Evolutionary conservation across 2,888 invertebrate genomes (phyloP).

Genomic region (Steinernema scapterisci): DNA sequence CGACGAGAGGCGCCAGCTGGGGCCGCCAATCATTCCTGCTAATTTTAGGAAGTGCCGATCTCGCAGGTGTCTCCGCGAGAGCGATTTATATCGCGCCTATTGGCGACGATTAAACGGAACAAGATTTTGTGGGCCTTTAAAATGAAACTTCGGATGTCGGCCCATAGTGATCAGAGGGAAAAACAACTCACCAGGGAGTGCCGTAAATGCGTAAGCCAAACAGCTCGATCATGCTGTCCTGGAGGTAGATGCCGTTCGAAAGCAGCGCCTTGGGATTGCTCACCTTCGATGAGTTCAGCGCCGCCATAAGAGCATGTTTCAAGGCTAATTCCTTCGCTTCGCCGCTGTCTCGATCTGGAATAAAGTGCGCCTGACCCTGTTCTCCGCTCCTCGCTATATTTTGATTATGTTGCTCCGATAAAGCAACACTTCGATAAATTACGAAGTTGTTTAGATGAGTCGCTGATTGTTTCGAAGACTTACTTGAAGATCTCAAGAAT

Average conservation of each 20-base stretch:
- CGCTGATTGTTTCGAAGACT: constrained; percentile 33
- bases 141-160: too few species aligned
- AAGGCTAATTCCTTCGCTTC: constrained; percentile 56
- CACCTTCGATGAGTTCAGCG: constrained; percentile 48
- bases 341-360: constrained; percentile 33
- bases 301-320: constrained; percentile 53
- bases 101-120: neutral
- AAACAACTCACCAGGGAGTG: constrained; percentile 75
- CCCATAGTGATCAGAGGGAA: neutral
- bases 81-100: constrained; percentile 4
- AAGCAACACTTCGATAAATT: neutral
- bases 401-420: neutral
- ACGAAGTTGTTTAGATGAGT: neutral
- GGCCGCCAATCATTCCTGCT: neutral
- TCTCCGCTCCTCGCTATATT: too few species aligned
- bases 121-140: neutral
- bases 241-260: constrained; percentile 80
- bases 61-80: constrained; percentile 2
- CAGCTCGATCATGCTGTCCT: constrained; percentile 76
- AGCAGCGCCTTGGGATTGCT: constrained; percentile 70
- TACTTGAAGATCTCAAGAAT: constrained; percentile 49
- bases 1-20: neutral
- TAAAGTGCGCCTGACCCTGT: too few species aligned
- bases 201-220: constrained; percentile 82
- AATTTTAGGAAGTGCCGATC: neutral